phyloP scores from a whole-genome alignment of 2,888 invertebrate species.

The Cepaea hortensis region DNA sequence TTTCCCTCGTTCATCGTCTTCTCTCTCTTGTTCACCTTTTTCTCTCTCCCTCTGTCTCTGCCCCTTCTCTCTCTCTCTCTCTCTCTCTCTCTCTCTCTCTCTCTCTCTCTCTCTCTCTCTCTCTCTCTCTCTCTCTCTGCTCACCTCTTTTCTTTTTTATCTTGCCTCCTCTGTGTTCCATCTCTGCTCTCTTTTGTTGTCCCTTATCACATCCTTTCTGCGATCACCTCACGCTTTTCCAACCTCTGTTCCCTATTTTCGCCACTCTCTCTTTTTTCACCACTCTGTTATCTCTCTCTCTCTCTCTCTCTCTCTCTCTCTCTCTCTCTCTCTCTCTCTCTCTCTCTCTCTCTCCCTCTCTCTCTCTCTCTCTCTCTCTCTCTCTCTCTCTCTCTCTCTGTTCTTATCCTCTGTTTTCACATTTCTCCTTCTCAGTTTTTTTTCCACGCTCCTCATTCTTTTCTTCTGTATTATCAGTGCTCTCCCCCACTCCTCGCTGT shows the following conservation, averaged over 20 bases:
- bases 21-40: not conserved
- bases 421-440: too few species aligned
- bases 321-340: constrained; percentile 34
- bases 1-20: too few species aligned
- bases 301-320: constrained; percentile 37
- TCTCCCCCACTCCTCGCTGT: too few species aligned
- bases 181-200: too few species aligned
- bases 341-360: constrained; percentile 40
- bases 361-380: constrained; percentile 26
- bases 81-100: too few species aligned
- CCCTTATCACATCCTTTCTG: too few species aligned
- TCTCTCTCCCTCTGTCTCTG: not conserved
- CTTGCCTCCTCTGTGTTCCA: too few species aligned
- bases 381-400: not conserved
- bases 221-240: not conserved
- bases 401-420: too few species aligned
- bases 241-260: constrained; percentile 10
- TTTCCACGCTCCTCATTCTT: too few species aligned
- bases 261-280: constrained; percentile 15
- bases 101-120: not conserved
- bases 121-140: not conserved
- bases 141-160: too few species aligned
- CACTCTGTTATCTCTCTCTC: constrained; percentile 39
- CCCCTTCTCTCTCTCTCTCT: not conserved
- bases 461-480: too few species aligned